Evolutionary conservation across 2,888 invertebrate species (phyloP).

Genomic region (Acrobasis suavella): DNA sequence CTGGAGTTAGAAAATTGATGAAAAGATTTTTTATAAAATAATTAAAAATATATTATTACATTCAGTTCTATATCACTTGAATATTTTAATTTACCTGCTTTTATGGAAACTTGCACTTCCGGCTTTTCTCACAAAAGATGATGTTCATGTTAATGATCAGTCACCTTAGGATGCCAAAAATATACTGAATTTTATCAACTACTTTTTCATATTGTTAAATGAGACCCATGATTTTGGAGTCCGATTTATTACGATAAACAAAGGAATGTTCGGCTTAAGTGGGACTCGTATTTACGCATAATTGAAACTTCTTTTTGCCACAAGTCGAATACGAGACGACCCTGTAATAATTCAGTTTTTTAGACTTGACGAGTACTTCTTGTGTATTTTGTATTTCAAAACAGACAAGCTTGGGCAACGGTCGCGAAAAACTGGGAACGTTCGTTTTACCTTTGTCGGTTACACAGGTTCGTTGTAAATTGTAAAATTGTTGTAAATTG

Average conservation of each 20-base stretch:
- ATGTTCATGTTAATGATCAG: too few species aligned
- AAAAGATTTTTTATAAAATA: too few species aligned
- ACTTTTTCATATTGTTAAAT: conserved; percentile 57
- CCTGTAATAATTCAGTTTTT: conserved; percentile 67
- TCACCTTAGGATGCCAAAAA: too few species aligned
- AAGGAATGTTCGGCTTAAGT: conserved; percentile 65
- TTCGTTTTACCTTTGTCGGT: conserved; percentile 15
- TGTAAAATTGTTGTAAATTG: conserved; percentile 13
- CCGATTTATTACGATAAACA: conserved; percentile 59
- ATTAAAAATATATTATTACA: too few species aligned
- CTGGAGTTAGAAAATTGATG: too few species aligned
- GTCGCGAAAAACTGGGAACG: conserved; percentile 18
- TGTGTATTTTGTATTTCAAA: conserved; percentile 48
- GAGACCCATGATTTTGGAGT: conserved; percentile 8
- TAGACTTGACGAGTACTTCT: conserved; percentile 39
- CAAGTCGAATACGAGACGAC: conserved; percentile 70
- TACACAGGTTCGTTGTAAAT: conserved; percentile 12
- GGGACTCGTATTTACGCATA: conserved; percentile 73
- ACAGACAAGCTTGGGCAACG: conserved; percentile 23
- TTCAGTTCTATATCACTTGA: too few species aligned
- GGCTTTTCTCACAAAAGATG: too few species aligned
- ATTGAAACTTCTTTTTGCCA: conserved; percentile 74
- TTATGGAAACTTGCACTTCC: too few species aligned
- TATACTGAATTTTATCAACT: too few species aligned
- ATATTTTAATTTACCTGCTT: too few species aligned